Base-by-base conservation (phyloP, 2,888 invertebrate species). In the Chromoteleia sp. region DNA sequence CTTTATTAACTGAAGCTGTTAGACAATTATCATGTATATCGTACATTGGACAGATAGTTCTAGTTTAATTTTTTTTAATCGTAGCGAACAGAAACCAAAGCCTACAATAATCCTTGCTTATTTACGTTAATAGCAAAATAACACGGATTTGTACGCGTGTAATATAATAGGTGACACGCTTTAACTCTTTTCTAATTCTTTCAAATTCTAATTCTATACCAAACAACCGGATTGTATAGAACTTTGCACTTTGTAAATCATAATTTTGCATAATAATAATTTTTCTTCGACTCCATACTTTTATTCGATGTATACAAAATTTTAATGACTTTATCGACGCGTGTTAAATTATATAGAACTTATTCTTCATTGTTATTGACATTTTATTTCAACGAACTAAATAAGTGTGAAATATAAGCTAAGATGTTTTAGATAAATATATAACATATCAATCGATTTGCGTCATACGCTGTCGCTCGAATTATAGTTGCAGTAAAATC, bases 1-100 rank as follows among this genome's bases (percentile, higher is more conserved):
- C 85, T 84, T 86, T 85, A 85, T 85, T 83, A 84, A 82, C 81
- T 79, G 78, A 83, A 83, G 83, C 84, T 80, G 82, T 82, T 74
- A 79, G 75, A 82, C 83, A 86, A 86, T 86, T 86, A 85, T 83
- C 80, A 71, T 85, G 79, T 70, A 77, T 70, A 65, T 65, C 81
- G 73, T 81, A 84, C 81, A 84, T 84, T 85, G 84, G 70, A 82
- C 74, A 80, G 83, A 79, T 75, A 54, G 68, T 63, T 68, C 80
- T 80, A 74, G 63, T 75, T 80, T 63, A 75, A 70, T 67, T 58
- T 79, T 78, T 73, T 79, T 73, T 63, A 73, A 73, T 79, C 73
- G 43, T 58, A 65, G 10, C 45, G 21, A 25, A 21, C 19, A 48
- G 61, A 54, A 68, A 73, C 74, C 73, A 78, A 78, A 71, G 78